These are phyloP conservation scores for Gymnogyps californianus DNA, from an alignment of 2,113 vertebrate species.

Conservation along the genomic window DNA sequence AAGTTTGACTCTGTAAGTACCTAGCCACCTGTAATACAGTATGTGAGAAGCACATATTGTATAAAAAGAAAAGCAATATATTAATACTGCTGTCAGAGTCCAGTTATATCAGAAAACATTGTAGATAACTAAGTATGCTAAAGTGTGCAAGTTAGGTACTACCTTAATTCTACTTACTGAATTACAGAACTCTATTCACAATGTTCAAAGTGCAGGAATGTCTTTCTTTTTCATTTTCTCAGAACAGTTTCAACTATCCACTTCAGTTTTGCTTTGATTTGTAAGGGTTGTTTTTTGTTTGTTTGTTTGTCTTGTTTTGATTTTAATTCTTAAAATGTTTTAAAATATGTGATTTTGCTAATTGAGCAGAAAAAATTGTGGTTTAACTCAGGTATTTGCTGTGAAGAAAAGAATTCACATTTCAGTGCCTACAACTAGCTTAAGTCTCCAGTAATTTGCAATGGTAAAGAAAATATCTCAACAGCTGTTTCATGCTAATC, in stretches of 20 bases:
- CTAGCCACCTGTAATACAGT: background rate
- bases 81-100: background rate
- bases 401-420: background rate
- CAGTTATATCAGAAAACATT: background rate
- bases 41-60: background rate
- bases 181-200: background rate
- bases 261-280: background rate
- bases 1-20: background rate
- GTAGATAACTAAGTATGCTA: background rate
- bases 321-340: background rate
- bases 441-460: background rate
- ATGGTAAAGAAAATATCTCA: background rate
- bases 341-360: background rate
- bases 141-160: background rate
- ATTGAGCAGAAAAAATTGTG: background rate
- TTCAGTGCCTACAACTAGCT: background rate
- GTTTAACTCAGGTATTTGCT: background rate
- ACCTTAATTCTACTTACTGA: background rate
- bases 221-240: background rate
- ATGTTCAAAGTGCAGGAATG: background rate
- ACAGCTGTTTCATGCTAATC: background rate
- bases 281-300: fast-evolving
- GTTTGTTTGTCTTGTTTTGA: background rate
- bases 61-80: background rate
- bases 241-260: background rate